These are phyloP conservation scores for Macrotis lagotis DNA, from an alignment of 2,113 vertebrate species.

Conservation along the genomic window DNA sequence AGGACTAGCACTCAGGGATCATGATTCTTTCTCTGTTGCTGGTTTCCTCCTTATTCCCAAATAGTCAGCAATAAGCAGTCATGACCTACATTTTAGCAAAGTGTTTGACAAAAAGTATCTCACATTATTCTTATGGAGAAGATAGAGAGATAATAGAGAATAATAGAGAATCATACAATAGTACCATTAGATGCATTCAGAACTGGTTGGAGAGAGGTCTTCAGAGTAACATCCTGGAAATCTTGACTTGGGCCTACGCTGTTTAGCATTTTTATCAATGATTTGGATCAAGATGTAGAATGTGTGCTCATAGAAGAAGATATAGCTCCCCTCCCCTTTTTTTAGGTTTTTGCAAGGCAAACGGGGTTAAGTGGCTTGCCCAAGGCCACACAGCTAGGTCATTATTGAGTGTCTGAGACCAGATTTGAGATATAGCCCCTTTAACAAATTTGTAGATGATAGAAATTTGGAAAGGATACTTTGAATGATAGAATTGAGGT, in stretches of 20 bases:
- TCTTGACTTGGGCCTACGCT: background rate
- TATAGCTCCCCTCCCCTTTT: no score
- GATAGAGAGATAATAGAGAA: no score
- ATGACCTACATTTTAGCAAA: background rate
- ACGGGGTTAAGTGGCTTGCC: no score
- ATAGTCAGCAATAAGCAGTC: background rate
- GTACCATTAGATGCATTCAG: background rate
- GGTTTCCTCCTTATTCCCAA: background rate
- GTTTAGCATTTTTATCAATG: background rate
- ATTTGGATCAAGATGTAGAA: background rate
- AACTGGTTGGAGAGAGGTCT: background rate
- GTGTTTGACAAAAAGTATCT: background rate
- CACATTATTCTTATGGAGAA: background rate
- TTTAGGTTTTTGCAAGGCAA: no score
- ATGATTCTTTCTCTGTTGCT: background rate
- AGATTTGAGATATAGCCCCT: background rate
- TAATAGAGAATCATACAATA: background rate
- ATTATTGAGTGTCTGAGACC: no score
- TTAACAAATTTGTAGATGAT: background rate
- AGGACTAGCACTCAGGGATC: background rate
- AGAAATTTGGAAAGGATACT: background rate
- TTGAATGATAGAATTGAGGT: background rate
- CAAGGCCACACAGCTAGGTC: no score
- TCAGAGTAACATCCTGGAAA: background rate
- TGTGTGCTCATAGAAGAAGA: no score